Conservation (phyloP, 30 jellyfish, hydroid and myxozoan species). For the Cassiopea xamachana region DNA sequence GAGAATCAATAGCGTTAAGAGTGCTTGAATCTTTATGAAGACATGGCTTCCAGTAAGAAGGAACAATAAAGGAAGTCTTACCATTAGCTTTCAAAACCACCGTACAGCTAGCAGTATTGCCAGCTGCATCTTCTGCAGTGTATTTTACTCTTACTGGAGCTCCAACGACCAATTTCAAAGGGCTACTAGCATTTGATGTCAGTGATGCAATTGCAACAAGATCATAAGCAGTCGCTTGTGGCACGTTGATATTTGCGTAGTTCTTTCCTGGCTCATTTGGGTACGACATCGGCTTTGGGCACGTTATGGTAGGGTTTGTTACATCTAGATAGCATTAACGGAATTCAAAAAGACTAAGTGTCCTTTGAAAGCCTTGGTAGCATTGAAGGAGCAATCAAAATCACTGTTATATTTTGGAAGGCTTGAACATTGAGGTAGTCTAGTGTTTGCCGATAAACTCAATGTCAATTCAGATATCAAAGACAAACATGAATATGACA, state of each 20-base stretch:
- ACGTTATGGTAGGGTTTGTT: slow-evolving; percentile 43
- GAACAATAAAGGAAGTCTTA: not conserved
- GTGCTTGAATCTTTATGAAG: too few species aligned
- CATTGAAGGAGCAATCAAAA: too few species aligned
- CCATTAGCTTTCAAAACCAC: slow-evolving; percentile 58
- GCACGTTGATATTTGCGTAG: slow-evolving; percentile 44
- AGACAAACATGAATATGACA: too few species aligned
- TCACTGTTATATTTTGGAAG: too few species aligned
- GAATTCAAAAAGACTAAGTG: too few species aligned
- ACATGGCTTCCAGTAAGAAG: too few species aligned
- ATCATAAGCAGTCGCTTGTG: slow-evolving; percentile 77
- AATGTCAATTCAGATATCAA: too few species aligned
- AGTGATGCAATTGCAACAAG: slow-evolving; percentile 55
- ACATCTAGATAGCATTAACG: slow-evolving; percentile 23
- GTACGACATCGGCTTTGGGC: slow-evolving; percentile 39
- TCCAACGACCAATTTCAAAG: slow-evolving; percentile 61
- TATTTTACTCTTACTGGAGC: slow-evolving; percentile 53
- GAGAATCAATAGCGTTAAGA: too few species aligned
- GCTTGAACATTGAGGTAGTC: too few species aligned
- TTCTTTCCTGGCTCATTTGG: slow-evolving; percentile 55
- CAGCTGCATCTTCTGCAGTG: slow-evolving; percentile 80
- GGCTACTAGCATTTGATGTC: slow-evolving; percentile 30
- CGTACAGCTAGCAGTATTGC: slow-evolving; percentile 60
- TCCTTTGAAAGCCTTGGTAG: too few species aligned
- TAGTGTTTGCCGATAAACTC: too few species aligned